A percentile compares a stretch with the other conserved stretches of the same genome.
These are phyloP conservation scores for Molorchus minor DNA, from an alignment of 2,888 invertebrate genomes.

Conservation along the genomic window DNA sequence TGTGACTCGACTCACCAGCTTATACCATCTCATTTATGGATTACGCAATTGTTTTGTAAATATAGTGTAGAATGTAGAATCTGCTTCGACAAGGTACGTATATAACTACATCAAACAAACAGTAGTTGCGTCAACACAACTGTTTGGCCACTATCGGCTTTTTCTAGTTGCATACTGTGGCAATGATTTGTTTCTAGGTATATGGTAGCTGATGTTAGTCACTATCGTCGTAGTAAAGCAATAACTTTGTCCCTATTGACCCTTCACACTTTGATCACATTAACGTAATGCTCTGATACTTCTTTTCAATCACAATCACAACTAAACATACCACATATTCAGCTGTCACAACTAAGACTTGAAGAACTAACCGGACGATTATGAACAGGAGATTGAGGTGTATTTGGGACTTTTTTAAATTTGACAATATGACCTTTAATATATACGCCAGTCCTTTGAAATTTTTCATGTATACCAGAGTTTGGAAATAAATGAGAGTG, in stretches of 20 bases:
- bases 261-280: not conserved
- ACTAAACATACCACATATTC: too few species aligned
- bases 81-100: not conserved
- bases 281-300: not conserved
- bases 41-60: conserved; percentile 30
- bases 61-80: conserved; percentile 1
- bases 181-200: too few species aligned
- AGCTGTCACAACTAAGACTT: too few species aligned
- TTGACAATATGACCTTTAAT: too few species aligned
- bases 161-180: too few species aligned
- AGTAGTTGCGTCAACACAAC: conserved; percentile 8
- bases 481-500: too few species aligned
- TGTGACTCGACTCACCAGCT: not conserved
- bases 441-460: too few species aligned
- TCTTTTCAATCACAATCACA: too few species aligned
- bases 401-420: too few species aligned
- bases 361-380: too few species aligned
- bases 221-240: not conserved
- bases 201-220: conserved; percentile 1
- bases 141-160: conserved; percentile 8
- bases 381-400: too few species aligned
- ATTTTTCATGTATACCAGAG: too few species aligned
- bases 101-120: not conserved
- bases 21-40: conserved; percentile 10
- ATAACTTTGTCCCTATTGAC: not conserved